Evolutionary conservation across 2,113 vertebrate genomes (phyloP).

Genomic region (Mesitornis unicolor): DNA sequence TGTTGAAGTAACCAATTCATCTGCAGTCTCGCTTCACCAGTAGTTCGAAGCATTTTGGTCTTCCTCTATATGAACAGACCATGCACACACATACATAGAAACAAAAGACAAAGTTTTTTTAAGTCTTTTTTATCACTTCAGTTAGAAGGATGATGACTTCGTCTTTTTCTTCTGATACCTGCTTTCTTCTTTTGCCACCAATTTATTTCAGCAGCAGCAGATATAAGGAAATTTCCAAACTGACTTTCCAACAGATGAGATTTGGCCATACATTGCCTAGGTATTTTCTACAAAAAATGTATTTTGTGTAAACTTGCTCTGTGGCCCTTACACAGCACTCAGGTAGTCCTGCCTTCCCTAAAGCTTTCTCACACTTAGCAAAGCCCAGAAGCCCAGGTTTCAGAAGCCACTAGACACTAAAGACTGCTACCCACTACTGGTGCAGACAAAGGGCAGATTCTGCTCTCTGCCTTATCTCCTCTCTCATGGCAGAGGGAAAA

Average conservation of each 20-base stretch:
- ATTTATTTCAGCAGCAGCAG: background rate
- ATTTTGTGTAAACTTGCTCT: background rate
- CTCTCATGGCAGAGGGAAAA: background rate
- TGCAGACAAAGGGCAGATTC: background rate
- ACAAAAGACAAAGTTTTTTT: background rate
- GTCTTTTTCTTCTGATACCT: background rate
- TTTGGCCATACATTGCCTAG: accelerated
- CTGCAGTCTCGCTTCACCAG: background rate
- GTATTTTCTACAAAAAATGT: background rate
- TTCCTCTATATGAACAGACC: background rate
- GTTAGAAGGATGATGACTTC: background rate
- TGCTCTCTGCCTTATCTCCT: background rate
- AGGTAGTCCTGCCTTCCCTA: background rate
- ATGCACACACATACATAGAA: background rate
- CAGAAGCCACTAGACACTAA: background rate
- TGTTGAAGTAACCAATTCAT: background rate
- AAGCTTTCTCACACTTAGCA: background rate
- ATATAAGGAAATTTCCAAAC: background rate
- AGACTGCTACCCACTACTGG: accelerated
- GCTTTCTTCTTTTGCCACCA: background rate
- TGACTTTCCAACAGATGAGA: background rate
- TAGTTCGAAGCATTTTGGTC: background rate
- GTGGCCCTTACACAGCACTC: background rate
- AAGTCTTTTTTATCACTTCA: background rate
- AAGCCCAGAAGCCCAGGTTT: background rate